Percentiles rank a stretch among this genome's conserved stretches.
These are phyloP conservation scores for Sylvicola fuscatus DNA, from an alignment of 2,888 invertebrate genomes.

Conservation along the genomic window DNA sequence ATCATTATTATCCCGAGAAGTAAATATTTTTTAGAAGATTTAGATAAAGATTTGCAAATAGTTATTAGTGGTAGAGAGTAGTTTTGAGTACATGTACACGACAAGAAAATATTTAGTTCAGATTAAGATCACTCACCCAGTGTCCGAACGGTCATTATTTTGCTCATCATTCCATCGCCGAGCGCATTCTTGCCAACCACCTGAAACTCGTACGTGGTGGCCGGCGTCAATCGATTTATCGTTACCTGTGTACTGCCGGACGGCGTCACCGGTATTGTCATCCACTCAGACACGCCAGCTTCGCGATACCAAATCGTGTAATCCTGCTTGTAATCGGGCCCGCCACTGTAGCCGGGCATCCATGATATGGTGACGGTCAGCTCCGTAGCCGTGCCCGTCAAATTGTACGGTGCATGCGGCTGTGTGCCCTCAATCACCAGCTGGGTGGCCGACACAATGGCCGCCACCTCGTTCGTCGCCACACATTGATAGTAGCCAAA, in stretches of 20 bases:
- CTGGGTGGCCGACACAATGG: conserved; percentile 77
- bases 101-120: too few relatives aligned
- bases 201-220: conserved; percentile 88
- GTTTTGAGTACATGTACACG: too few relatives aligned
- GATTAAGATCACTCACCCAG: conserved; percentile 42
- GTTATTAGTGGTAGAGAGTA: too few relatives aligned
- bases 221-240: conserved; percentile 74
- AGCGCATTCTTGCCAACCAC: conserved; percentile 86
- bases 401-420: conserved; percentile 92
- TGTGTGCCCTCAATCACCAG: conserved; percentile 85
- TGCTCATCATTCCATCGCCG: conserved; percentile 92
- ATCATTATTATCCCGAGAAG: too few relatives aligned
- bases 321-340: conserved; percentile 85
- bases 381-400: conserved; percentile 73
- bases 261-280: conserved; percentile 81
- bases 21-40: too few relatives aligned
- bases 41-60: too few relatives aligned
- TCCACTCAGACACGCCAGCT: conserved; percentile 76
- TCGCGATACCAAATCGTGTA: conserved; percentile 90
- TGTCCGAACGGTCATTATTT: conserved; percentile 74
- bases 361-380: conserved; percentile 80
- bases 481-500: conserved; percentile 94
- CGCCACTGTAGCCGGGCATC: conserved; percentile 91
- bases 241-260: conserved; percentile 76
- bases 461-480: conserved; percentile 86